A percentile compares a stretch with the other conserved stretches of the same genome.
Evolutionary conservation across 2,888 invertebrate species (phyloP).

Genomic region (Erebia palarica): DNA sequence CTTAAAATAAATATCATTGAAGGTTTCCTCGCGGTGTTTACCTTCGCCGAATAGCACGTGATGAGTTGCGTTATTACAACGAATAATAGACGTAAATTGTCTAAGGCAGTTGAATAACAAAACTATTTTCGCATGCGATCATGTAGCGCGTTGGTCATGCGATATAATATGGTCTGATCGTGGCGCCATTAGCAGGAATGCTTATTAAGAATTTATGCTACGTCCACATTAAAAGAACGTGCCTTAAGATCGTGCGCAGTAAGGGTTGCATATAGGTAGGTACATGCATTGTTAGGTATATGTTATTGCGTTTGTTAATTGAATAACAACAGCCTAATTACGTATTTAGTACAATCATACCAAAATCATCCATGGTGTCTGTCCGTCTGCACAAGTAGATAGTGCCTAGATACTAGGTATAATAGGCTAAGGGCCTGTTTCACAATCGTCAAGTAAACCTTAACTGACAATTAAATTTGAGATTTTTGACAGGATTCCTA

Average conservation of each 20-base stretch:
- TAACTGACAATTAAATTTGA: no score
- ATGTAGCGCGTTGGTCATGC: constrained; percentile 21
- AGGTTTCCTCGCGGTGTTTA: background rate
- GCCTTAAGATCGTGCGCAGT: constrained; percentile 22
- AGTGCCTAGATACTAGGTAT: no score
- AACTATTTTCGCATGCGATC: constrained; percentile 15
- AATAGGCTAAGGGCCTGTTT: no score
- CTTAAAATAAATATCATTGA: background rate
- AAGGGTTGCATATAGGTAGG: constrained; percentile 19
- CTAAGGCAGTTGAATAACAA: constrained; percentile 14
- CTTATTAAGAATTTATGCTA: constrained; percentile 47
- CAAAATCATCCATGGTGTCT: background rate
- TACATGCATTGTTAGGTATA: constrained; percentile 9
- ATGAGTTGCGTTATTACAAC: background rate
- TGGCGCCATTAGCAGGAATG: constrained; percentile 55
- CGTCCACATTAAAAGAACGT: constrained; percentile 21
- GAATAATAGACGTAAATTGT: constrained; percentile 7
- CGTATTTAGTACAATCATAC: background rate
- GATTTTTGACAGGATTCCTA: no score
- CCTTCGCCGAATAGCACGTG: constrained; percentile 11
- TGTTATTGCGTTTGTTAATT: constrained; percentile 17
- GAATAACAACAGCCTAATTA: constrained; percentile 16
- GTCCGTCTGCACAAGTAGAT: background rate
- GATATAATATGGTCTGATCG: constrained; percentile 43
- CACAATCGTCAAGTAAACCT: no score